Base-by-base conservation (phyloP, 2,797 vertebrate genomes). In the Neoniphon sammara region DNA sequence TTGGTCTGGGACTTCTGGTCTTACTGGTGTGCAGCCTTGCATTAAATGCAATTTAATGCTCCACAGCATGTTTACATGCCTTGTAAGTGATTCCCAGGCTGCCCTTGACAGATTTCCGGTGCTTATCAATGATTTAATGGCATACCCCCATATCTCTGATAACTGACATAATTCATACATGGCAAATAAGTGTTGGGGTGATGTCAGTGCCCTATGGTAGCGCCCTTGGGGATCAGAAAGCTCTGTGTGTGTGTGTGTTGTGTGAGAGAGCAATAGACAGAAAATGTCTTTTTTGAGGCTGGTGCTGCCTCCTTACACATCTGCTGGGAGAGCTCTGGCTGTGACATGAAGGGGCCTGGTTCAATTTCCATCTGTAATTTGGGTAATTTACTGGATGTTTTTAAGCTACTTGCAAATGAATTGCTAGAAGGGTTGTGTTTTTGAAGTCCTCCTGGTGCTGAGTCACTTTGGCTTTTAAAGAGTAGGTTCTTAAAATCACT, bases 11-110 rank as follows among this genome's bases (percentile, higher is more conserved):
- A 89, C 80, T 89, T 84, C 81, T 88, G 78, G 77, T 87, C 68
- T 82, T 30, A 18, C 77, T 85, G 83, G 54, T 85, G 89, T 87
- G 90, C 86, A 89, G 75, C 68, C 80, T 81, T 71, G 75, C 88
- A 85, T 89, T 89, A 90, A 90, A 92, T 88, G 58, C 88, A 85
- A 90, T 92, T 89, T 87, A 89, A 90, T 86, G 82, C 89, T 83
- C 71, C 54, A 15, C 57, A 74, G 83, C 86, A 82, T 86, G 75
- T 88, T 87, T 86, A 84, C 72, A 15, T 73, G 63, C 81, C 79
- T 82, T 91, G 72, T 84, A 86, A 86, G 78, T 61, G 71, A 91
- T 86, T 70, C 80, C 79, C 42, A 8, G 17, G 71, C 86, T 73
- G 71, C 56, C 59, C 73, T 66, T 68, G 42, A 65, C 57, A 47